Base-by-base conservation (phyloP, 2,888 invertebrate species). In the Ellobium chinense region DNA sequence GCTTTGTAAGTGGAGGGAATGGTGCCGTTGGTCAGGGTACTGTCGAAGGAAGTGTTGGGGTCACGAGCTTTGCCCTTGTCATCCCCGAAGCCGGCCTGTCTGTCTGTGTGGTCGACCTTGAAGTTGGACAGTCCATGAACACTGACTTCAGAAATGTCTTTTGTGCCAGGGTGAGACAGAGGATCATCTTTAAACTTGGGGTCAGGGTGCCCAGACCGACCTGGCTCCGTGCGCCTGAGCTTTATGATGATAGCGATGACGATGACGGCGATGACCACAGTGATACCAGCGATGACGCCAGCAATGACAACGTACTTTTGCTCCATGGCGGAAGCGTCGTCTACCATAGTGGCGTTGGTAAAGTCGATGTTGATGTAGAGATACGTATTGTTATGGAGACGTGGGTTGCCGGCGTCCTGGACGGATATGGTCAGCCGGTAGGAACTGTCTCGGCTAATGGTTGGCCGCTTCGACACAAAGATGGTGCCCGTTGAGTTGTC, bases 401-500 rank as follows among this genome's bases (percentile, higher is more conserved):
- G 81, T 31, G 86, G 87, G 27, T 74, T 81, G 1, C 87, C 87
- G 29, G 74, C 78, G 75, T 87, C 87, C 62, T 85, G 85, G 12
- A 87, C 85, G 12, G 80, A 82, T 2, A 88, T 72, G 27, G 84
- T 83, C 58, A 87, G 65, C 68, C 73, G 79, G 76, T 86, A 86
- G 2, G 78, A 78, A 18, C 84, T 79, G 0, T 82, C 80, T 37
- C 86, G 85, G 29, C 58, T 62, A 21, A 68, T 46, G 21, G 85
- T 83, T 18, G 87, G 84, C 3, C 78, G 75, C 27, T 85, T 80
- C 36, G 85, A 81, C 31, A 87, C 80, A 54, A 85, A 84, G 82
- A 87, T 66, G 68, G 84, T 74, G 78, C 87, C 82, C 68, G 85
- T 81, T 79, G 85, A 80, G 82, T 85, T 81, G 84, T 86, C 82